Conservation (phyloP, 2,888 invertebrate species). For the Mesorhabditis sp. region DNA sequence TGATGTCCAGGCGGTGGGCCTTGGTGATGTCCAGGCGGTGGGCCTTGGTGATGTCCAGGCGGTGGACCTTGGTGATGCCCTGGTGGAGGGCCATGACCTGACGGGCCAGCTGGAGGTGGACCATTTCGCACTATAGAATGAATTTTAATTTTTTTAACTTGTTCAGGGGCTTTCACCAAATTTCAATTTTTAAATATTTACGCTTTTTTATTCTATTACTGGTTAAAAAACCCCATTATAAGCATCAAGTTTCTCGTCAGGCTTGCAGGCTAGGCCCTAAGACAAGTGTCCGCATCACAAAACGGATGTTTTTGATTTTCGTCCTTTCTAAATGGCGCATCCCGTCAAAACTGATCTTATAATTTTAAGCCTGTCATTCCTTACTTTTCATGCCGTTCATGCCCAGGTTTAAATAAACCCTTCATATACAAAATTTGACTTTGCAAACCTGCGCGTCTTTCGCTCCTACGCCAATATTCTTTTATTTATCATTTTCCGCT, state of each 20-base stretch:
- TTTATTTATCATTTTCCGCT: background rate
- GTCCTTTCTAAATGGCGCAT: constrained; percentile 68
- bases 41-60: constrained; percentile 10
- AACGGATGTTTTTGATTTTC: constrained; percentile 96
- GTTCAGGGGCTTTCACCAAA: background rate
- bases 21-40: constrained; percentile 10
- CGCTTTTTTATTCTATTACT: constrained; percentile 70
- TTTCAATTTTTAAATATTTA: constrained; percentile 62
- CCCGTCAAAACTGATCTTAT: background rate
- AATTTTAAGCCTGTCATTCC: background rate
- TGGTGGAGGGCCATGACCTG: background rate
- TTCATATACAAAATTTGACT: too few relatives aligned
- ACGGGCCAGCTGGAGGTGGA: too few relatives aligned
- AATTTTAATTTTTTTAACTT: too few relatives aligned
- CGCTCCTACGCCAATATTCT: too few relatives aligned
- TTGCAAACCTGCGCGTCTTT: too few relatives aligned
- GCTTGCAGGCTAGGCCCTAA: constrained; percentile 74
- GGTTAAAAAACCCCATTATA: constrained; percentile 68
- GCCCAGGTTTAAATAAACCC: too few relatives aligned
- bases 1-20: constrained; percentile 9
- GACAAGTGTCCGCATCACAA: constrained; percentile 66
- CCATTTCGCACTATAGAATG: too few relatives aligned
- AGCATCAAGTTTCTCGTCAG: too few relatives aligned
- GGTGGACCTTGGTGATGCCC: constrained; percentile 5
- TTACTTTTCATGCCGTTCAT: background rate